Conservation (phyloP, 2,888 invertebrate genomes). For the Automeris io region DNA sequence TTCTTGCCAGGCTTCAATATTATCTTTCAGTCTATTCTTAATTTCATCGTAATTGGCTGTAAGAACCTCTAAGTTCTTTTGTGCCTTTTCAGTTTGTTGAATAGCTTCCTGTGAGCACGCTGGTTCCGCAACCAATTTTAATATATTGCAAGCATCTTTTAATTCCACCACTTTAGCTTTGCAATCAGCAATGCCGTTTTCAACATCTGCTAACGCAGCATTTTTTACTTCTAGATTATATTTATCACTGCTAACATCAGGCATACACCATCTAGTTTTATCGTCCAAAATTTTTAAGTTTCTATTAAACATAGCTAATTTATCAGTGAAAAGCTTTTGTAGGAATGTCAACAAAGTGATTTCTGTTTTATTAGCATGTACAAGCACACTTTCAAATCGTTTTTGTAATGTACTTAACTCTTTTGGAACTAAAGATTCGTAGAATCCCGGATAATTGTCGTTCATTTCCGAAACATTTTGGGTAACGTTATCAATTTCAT, state of each 20-base stretch:
- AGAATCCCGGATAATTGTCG: slow-evolving; percentile 85
- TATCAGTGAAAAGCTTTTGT: slow-evolving; percentile 91
- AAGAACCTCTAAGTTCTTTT: slow-evolving; percentile 83
- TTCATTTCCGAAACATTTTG: slow-evolving; percentile 84
- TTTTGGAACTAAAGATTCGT: slow-evolving; percentile 86
- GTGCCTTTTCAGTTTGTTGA: slow-evolving; percentile 82
- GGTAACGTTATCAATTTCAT: slow-evolving; percentile 82
- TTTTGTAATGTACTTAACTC: slow-evolving; percentile 90
- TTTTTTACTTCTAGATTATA: slow-evolving; percentile 95
- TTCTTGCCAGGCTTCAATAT: slow-evolving; percentile 86
- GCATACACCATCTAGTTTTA: slow-evolving; percentile 93
- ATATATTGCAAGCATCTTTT: slow-evolving; percentile 82
- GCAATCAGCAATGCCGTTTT: slow-evolving; percentile 84
- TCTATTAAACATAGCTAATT: slow-evolving; percentile 87
- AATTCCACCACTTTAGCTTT: slow-evolving; percentile 81
- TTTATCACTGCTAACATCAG: slow-evolving; percentile 91
- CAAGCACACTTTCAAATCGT: slow-evolving; percentile 85
- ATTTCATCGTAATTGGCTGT: slow-evolving; percentile 82
- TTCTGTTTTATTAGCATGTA: slow-evolving; percentile 90
- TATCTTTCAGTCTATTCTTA: slow-evolving; percentile 81
- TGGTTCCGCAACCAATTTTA: slow-evolving; percentile 84
- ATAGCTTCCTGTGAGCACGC: slow-evolving; percentile 82
- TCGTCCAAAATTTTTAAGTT: slow-evolving; percentile 89
- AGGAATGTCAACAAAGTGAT: slow-evolving; percentile 86
- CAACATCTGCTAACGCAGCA: slow-evolving; percentile 86